These are phyloP conservation scores for Crenuchus spilurus DNA, from an alignment of 2,797 vertebrate species.

Conservation along the genomic window DNA sequence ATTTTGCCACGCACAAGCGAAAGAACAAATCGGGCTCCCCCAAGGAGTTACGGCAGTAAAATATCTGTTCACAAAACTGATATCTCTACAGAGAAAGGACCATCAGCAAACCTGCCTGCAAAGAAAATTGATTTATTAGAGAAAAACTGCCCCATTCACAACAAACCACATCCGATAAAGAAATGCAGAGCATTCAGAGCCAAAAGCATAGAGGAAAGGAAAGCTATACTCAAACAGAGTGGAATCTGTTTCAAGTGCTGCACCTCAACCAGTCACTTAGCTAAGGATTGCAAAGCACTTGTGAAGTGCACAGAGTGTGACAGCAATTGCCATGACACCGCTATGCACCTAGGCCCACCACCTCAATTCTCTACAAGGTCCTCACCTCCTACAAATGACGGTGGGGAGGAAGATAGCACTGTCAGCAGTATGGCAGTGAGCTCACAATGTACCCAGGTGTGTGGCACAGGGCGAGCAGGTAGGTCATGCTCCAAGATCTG, in stretches of 20 bases:
- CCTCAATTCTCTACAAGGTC: background rate
- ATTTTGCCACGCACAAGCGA: too few relatives aligned
- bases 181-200: constrained; percentile 30
- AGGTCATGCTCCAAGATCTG: constrained; percentile 55
- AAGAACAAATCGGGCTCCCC: too few relatives aligned
- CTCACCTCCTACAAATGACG: background rate
- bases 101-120: too few relatives aligned
- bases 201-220: background rate
- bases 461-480: too few relatives aligned
- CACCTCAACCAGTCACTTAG: constrained; percentile 5
- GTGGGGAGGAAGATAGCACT: constrained; percentile 21
- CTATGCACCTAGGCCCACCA: constrained; percentile 32
- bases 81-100: too few relatives aligned
- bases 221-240: constrained; percentile 28
- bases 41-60: too few relatives aligned
- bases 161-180: constrained; percentile 16
- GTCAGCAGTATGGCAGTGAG: constrained; percentile 44
- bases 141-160: background rate
- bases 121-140: too few relatives aligned
- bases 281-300: constrained; percentile 36
- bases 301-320: constrained; percentile 42
- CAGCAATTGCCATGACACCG: constrained; percentile 26
- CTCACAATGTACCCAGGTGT: too few relatives aligned
- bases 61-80: too few relatives aligned
- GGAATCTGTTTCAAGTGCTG: constrained; percentile 52